These are phyloP conservation scores for Drosophila aldrichi DNA, from an alignment of 2,888 invertebrate species.

Conservation along the genomic window DNA sequence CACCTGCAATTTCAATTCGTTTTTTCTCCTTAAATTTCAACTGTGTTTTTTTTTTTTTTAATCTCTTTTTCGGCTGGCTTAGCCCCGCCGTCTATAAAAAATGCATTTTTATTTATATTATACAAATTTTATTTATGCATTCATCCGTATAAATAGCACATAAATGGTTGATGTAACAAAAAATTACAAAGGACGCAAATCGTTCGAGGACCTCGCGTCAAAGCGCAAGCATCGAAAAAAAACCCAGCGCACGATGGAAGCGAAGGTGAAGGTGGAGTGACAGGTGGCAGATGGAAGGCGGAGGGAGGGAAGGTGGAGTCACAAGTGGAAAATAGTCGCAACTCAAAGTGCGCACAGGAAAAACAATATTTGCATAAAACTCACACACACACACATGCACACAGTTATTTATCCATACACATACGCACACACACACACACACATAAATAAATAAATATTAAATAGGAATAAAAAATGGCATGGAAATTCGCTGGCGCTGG, in stretches of 20 bases:
- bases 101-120: constrained; percentile 68
- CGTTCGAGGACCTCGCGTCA: constrained; percentile 29
- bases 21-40: constrained; percentile 12
- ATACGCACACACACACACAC: constrained; percentile 10
- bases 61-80: constrained; percentile 27
- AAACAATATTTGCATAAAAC: constrained; percentile 66
- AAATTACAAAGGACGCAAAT: constrained; percentile 43
- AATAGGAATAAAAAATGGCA: constrained; percentile 60
- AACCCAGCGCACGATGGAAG: constrained; percentile 11
- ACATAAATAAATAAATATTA: constrained; percentile 61
- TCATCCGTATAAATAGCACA: constrained; percentile 70
- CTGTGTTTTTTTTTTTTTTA: no score
- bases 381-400: constrained; percentile 24
- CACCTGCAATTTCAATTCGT: neutral
- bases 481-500: constrained; percentile 56
- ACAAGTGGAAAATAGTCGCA: constrained; percentile 54
- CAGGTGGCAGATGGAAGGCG: neutral
- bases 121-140: constrained; percentile 69
- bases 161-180: constrained; percentile 51
- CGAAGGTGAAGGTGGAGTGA: constrained; percentile 1
- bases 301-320: constrained; percentile 11
- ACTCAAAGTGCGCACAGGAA: constrained; percentile 37
- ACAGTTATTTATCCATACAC: constrained; percentile 5
- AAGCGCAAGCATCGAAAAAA: constrained; percentile 33
- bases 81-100: constrained; percentile 45